These are phyloP conservation scores for Malurus cyaneus DNA, from an alignment of 2,113 vertebrate genomes.

Conservation along the genomic window DNA sequence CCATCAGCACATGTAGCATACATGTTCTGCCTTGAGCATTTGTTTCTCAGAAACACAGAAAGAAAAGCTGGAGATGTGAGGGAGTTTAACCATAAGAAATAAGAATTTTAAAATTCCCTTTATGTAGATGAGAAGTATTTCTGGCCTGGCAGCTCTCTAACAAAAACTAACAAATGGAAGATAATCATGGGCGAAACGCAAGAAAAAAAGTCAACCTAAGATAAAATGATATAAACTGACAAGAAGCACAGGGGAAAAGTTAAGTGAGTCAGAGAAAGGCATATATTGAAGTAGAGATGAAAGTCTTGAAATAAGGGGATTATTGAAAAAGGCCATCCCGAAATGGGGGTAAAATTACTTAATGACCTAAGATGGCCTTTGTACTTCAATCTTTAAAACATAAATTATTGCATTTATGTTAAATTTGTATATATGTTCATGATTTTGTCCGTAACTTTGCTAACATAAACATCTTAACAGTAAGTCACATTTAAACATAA, in stretches of 20 bases:
- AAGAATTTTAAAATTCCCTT: constrained; percentile 53
- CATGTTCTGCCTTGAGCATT: constrained; percentile 41
- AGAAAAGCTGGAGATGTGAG: constrained; percentile 14
- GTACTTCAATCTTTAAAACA: neutral
- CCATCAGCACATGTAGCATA: neutral
- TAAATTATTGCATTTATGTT: neutral
- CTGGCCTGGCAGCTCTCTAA: constrained; percentile 48
- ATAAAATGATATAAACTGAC: constrained; percentile 21
- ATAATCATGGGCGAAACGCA: constrained; percentile 31
- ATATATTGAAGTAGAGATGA: neutral
- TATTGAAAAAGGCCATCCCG: neutral
- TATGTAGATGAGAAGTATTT: constrained; percentile 64
- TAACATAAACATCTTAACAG: neutral
- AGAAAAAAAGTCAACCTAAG: constrained; percentile 10
- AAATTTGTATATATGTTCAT: neutral
- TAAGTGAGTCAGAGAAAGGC: neutral
- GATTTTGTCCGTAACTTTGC: neutral
- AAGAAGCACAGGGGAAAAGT: neutral
- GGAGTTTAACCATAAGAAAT: constrained; percentile 42
- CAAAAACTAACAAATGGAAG: constrained; percentile 54
- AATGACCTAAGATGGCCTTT: neutral
- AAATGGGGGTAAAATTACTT: neutral
- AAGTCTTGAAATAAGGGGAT: neutral
- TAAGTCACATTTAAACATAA: neutral
- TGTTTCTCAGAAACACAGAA: constrained; percentile 7